Base-by-base conservation (phyloP, 2,888 invertebrate species). In the Mimas tiliae region DNA sequence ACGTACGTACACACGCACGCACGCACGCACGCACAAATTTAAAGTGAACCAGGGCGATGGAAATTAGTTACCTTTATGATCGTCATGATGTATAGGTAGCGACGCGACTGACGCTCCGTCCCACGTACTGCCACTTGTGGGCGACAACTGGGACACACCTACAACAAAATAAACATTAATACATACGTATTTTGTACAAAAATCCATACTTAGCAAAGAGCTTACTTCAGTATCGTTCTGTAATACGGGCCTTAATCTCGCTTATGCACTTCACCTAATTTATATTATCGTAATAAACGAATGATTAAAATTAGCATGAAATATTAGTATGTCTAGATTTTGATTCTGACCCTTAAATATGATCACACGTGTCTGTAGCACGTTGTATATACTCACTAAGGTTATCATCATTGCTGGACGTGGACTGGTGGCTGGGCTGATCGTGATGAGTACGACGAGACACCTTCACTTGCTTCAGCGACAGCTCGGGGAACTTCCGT, bases 381-480 rank as follows among this genome's bases (percentile, higher is more conserved):
- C n/a, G n/a, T n/a, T n/a, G n/a, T n/a, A 7, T 6, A 9, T 50
- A 85, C 91, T 87, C 21, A 91, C 89, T 86, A 78, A 91, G 74
- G 64, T 82, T 77, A 77, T 94, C 83, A 78, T 94, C 88, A 69
- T 84, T 87, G 71, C 88, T 76, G 68, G 78, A 70, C 62, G 76
- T 69, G 67, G 77, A 73, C 82, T 88, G 63, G 81, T 84, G 65
- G 77, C 87, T 70, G 73, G 74, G 63, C 4, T 80, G 65, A 68
- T 85, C 86, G 70, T 85, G 82, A 67, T 86, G 85, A 11, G 79
- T 70, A 0, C 91, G 74, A 0, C 93, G 80, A 0, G 89, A 88
- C 58, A 97, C 96, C 87, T 99, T 99, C 75, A 98, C 97, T 47
- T 97, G 97, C 91, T 98, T 98, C 74, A 98, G 91, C 65, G 96